These are phyloP conservation scores for Apodemia zela DNA, from an alignment of 2,888 invertebrate species.

Conservation along the genomic window DNA sequence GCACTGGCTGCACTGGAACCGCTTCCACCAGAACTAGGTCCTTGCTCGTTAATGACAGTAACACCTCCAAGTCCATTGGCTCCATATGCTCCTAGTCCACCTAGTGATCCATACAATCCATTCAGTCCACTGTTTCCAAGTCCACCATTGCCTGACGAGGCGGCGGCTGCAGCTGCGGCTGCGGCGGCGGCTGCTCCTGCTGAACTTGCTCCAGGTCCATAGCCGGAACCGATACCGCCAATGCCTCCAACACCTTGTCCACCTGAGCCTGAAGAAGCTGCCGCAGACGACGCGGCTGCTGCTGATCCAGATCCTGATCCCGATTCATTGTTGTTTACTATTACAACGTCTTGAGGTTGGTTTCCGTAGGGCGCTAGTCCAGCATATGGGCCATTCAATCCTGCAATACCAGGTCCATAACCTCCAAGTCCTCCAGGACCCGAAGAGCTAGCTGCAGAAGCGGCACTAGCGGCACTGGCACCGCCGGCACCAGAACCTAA, in stretches of 20 bases:
- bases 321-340: not conserved
- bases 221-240: not conserved
- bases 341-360: too few relatives aligned
- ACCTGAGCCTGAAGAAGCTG: slow-evolving; percentile 1
- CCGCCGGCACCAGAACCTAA: not conserved
- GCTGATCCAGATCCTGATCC: slow-evolving; percentile 14
- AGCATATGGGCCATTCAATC: not conserved
- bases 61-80: not conserved
- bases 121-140: too few relatives aligned
- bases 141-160: not conserved
- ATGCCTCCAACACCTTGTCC: slow-evolving; percentile 15
- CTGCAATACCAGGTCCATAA: too few relatives aligned
- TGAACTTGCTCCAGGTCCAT: slow-evolving; percentile 9
- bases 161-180: slow-evolving; percentile 16
- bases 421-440: too few relatives aligned
- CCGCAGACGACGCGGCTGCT: slow-evolving; percentile 1
- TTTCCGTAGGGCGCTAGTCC: too few relatives aligned
- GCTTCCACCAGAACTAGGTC: not conserved
- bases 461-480: slow-evolving; percentile 15
- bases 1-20: slow-evolving; percentile 19
- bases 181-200: not conserved
- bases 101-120: too few relatives aligned
- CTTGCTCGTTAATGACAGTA: not conserved
- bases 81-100: too few relatives aligned
- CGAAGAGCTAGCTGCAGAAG: too few relatives aligned